Conservation (phyloP, 2,797 vertebrate species). For the Peromyscus nudipes region DNA sequence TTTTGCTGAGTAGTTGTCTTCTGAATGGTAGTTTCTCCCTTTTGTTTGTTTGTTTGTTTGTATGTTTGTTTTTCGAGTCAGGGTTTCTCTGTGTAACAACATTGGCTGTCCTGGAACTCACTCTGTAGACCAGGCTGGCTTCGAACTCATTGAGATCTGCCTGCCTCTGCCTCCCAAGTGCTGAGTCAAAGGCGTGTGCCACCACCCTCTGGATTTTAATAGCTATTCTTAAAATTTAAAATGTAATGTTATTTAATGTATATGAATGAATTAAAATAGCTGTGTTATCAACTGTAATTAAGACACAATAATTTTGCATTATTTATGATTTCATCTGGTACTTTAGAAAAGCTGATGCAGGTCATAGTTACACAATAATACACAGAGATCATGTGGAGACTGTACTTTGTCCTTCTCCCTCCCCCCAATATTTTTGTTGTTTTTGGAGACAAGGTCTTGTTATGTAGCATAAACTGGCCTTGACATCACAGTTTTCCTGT, state of each 20-base stretch:
- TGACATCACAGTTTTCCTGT: not conserved
- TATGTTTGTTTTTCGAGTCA: no score
- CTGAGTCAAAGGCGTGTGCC: not conserved
- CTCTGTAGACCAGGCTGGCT: no score
- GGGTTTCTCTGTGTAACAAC: not conserved
- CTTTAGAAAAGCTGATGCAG: conserved; percentile 13
- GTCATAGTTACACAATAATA: conserved; percentile 1
- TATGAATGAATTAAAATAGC: not conserved
- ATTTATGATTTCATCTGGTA: conserved; percentile 30
- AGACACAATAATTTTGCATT: not conserved
- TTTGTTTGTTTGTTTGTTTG: not conserved
- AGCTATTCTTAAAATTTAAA: not conserved
- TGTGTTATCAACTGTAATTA: not conserved
- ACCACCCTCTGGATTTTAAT: not conserved
- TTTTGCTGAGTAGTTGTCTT: not conserved
- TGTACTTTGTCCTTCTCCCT: not conserved
- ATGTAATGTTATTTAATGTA: not conserved
- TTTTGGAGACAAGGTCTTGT: not conserved
- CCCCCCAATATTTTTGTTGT: conserved; percentile 21
- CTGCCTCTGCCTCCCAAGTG: not conserved
- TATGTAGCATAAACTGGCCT: not conserved
- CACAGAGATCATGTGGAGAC: not conserved
- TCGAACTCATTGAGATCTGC: not conserved
- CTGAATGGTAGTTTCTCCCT: not conserved
- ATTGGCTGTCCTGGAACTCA: not conserved